Base-by-base conservation (phyloP, 2,888 invertebrate species). In the Morinoia aosen region DNA sequence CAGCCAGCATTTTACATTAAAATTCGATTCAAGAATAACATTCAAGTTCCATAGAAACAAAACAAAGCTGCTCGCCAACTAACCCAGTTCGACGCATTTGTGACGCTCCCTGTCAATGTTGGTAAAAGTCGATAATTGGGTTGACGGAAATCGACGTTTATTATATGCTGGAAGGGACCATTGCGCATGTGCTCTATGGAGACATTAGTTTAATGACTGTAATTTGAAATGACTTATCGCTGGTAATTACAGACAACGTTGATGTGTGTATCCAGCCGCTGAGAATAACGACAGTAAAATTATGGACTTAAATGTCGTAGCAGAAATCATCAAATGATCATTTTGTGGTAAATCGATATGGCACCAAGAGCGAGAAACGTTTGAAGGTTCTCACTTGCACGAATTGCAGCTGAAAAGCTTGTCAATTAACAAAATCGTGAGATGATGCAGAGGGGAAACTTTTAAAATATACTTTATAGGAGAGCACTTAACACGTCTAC, bases 191-290 rank as follows among this genome's bases (percentile, higher is more conserved):
- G 33, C 25, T 25, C 25, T 16, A 90, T 90, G 48, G 48, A 93
- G 58, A 93, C 93, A 57, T 93, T 57, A 93, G 10, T 48, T 56
- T 57, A 57, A 93, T 39, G 57, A 57, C 93, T 33, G 57, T 57
- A n/a, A 57, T 57, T 93, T 33, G 11, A 8, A 57, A 93, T 57
- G 93, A 93, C 39, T 93, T 93, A 93, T 93, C 19, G 93, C 56
- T 33, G 57, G n/a, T 93, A 57, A 93, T 93, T 93, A 57, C 57
- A 57, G 93, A 48, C 93, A 57, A 25, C 48, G 57, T 48, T 57
- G 14, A 57, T 93, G 58, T 57, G 93, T 57, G 93, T n/a, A 93
- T 57, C 33, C 57, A 33, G 25, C 58, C 93, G 56, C 19, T 33
- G 33, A 93, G 58, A 33, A n/a, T 93, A 19, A 40, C 76, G 76